Evolutionary conservation across 2,888 invertebrate genomes (phyloP), one percentile per base, ranked within the genome.

Genomic region (Synergus gifuensis): DNA sequence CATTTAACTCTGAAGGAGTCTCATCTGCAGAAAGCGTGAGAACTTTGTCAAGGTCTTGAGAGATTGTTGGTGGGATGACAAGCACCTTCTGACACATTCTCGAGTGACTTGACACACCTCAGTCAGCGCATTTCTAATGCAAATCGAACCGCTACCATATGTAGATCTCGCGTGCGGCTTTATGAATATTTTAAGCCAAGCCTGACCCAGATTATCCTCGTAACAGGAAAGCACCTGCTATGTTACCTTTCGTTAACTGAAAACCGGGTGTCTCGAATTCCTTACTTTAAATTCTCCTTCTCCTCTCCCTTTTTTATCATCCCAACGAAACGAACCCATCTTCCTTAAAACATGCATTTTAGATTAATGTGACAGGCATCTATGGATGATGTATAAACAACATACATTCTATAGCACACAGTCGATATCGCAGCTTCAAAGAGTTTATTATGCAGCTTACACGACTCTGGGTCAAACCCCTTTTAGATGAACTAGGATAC

Each of bases 121-220:
- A 87, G 87, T 89, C 88, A 89, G 87, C 88, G 86, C 86, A 88
- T 88, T 88, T 90, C 87, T 88, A 89, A 90, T 88, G 88, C 84
- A 89, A 89, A 89, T 90, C 88, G 88, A 90, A 90, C 88, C 80
- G 81, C 60, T 83, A 79, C 79, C 84, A 81, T 86, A 85, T 88
- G 88, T 86, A 86, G 86, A 90, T 88, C 86, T 90, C 86, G 89
- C 90, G 87, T 85, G 88, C 85, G 81, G 88, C 87, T 90, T 90
- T 88, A 88, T 90, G 90, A 90, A 91, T 90, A 90, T 90, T 90
- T 89, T 88, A 90, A 90, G 89, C 89, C 84, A 87, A 86, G 85
- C 86, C 88, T 90, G 90, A 90, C 90, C 90, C 88, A 90, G 90
- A 90, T 90, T 88, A 88, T 90, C 86, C 87, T 88, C 87, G 85